Evolutionary conservation across 1,140 invertebrate genomes (phyloP).

Genomic region (Brachionus angularis): DNA sequence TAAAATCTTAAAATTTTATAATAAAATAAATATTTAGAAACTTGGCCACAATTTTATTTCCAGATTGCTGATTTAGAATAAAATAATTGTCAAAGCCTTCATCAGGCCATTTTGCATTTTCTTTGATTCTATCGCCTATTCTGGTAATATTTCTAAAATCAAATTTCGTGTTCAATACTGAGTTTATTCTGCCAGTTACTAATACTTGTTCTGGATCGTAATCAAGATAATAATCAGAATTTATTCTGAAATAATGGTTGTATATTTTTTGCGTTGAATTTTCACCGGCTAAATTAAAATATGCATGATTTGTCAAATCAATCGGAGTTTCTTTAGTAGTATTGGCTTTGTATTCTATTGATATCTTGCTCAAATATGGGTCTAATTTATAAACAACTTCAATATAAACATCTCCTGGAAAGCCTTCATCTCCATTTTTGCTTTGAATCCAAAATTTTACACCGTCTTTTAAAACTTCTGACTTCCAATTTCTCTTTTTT

Average conservation of each 20-base stretch:
- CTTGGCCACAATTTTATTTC: constrained; percentile 47
- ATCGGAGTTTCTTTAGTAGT: constrained; percentile 74
- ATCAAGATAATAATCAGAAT: constrained; percentile 72
- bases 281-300: constrained; percentile 87
- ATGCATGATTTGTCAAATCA: constrained; percentile 85
- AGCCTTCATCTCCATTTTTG: constrained; percentile 76
- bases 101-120: constrained; percentile 51
- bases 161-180: constrained; percentile 65
- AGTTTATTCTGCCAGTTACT: constrained; percentile 61
- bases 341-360: constrained; percentile 68
- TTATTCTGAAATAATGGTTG: constrained; percentile 70
- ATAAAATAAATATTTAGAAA: too few relatives aligned
- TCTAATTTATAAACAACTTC: constrained; percentile 68
- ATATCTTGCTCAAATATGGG: constrained; percentile 66
- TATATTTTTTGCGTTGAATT: constrained; percentile 42
- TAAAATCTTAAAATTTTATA: not conserved
- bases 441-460: constrained; percentile 69
- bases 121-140: constrained; percentile 54
- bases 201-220: constrained; percentile 71
- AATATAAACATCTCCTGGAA: constrained; percentile 67
- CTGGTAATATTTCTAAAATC: constrained; percentile 66
- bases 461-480: constrained; percentile 48
- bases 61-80: constrained; percentile 60
- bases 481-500: not conserved
- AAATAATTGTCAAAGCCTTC: constrained; percentile 74